Base-by-base conservation (phyloP, 2,888 invertebrate genomes). In the Volucella bombylans region DNA sequence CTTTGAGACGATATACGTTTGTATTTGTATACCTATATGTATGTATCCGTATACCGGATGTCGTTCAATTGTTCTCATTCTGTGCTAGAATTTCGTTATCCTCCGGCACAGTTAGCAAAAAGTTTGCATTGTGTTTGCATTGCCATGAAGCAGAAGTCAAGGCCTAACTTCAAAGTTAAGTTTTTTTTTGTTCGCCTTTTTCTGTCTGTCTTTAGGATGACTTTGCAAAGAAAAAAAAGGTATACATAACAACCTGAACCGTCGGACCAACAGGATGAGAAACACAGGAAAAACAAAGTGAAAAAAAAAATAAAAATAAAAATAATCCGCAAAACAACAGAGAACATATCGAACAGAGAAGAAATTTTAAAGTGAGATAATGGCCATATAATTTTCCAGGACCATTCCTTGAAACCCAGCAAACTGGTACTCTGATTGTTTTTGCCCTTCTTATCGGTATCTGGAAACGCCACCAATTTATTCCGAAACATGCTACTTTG, bases 381-480 rank as follows among this genome's bases (percentile, higher is more conserved):
- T 85, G 81, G 81, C 64, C 80, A 77, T 73, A 81, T 77, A 73
- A 81, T 77, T 77, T 77, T 81, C 67, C 72, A 81, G 77, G 73
- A 77, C 71, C 67, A 71, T 80, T 73, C 72, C 68, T 68, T 12
- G 11, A 41, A 52, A 68, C 39, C 54, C 39, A 10, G 47, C 45
- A 65, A 69, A 61, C 52, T 59, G 54, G 61, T 85, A 76, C 76
- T 77, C 72, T 64, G 80, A 78, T 86, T 77, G 82, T 86, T 86
- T 86, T 81, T 86, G 77, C 65, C 49, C 41, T 65, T 57, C 86
- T 81, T 86, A 86, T 86, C 86, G 86, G 69, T 86, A 86, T 86
- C 86, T 86, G 77, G 72, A 86, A 86, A 86, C 86, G 86, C 86
- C 86, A 86, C 86, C 86, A 86, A 86, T 86, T 86, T 86, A 86